Evolutionary conservation across 1,140 invertebrate genomes (phyloP).

Genomic region (Drosophila chauvacae): DNA sequence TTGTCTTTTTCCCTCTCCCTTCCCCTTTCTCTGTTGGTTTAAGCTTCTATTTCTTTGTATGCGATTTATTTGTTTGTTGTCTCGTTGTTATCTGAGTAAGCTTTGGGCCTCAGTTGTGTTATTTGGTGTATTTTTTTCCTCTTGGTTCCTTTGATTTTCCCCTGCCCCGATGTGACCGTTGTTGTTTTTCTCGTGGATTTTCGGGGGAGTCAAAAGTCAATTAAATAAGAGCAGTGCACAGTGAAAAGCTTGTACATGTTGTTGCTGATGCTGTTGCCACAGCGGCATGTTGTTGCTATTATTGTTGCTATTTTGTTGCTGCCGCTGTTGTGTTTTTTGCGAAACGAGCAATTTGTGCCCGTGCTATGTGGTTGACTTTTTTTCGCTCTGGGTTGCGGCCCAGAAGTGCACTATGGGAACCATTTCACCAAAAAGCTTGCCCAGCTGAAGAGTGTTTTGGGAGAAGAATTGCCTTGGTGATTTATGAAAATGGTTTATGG

Average conservation of each 20-base stretch:
- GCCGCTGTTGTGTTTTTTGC: constrained; percentile 44
- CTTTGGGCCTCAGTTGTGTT: constrained; percentile 39
- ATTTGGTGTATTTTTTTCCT: constrained; percentile 2
- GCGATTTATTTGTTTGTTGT: constrained; percentile 83
- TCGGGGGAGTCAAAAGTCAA: constrained; percentile 82
- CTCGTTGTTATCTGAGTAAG: constrained; percentile 78
- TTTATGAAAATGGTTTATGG: constrained; percentile 64
- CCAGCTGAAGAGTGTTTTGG: constrained; percentile 45
- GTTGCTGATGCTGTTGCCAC: constrained; percentile 36
- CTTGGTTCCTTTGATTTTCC: constrained; percentile 19
- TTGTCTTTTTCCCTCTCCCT: constrained; percentile 39
- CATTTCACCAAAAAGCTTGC: constrained; percentile 63
- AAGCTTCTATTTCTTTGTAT: constrained; percentile 68
- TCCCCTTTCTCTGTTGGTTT: constrained; percentile 46
- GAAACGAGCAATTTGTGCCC: constrained; percentile 78
- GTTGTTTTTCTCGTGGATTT: constrained; percentile 42
- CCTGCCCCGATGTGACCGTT: background rate
- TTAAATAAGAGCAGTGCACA: constrained; percentile 83
- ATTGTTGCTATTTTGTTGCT: constrained; percentile 23
- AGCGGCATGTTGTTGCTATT: constrained; percentile 30
- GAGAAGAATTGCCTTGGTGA: constrained; percentile 52
- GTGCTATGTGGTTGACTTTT: constrained; percentile 57
- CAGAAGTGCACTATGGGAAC: constrained; percentile 72
- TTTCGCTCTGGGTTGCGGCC: constrained; percentile 33
- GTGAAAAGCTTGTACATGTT: constrained; percentile 76